Evolutionary conservation across 2,113 vertebrate species (phyloP).

Genomic region (Laticauda laticaudata): DNA sequence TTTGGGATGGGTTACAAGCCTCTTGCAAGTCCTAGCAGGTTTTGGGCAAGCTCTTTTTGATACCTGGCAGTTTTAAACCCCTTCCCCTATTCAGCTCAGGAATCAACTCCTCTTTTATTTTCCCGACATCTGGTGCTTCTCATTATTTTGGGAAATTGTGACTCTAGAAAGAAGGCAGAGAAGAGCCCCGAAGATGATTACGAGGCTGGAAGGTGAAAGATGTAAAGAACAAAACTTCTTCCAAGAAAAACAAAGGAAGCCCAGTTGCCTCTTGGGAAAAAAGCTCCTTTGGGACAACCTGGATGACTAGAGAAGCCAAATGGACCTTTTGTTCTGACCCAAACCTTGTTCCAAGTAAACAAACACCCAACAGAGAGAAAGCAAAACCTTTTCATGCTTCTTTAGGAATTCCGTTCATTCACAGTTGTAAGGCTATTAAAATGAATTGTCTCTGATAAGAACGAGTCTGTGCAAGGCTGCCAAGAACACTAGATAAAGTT

Average conservation of each 20-base stretch:
- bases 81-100: fast-evolving
- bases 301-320: neutral
- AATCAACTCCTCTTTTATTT: neutral
- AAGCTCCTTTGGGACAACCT: neutral
- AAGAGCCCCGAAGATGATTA: neutral
- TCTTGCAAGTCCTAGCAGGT: neutral
- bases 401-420: no score
- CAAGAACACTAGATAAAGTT: no score
- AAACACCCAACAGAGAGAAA: no score
- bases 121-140: neutral
- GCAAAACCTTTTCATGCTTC: no score
- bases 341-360: no score
- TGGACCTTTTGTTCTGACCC: neutral
- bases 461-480: no score
- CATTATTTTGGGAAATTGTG: fast-evolving
- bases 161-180: neutral
- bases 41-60: neutral
- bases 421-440: no score
- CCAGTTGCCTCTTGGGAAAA: neutral
- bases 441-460: no score
- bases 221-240: no score
- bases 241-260: no score
- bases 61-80: neutral
- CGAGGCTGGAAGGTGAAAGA: no score
- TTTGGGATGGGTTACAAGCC: constrained; percentile 36